Conservation (phyloP, 1,140 invertebrate genomes). For the Halesus radiatus region DNA sequence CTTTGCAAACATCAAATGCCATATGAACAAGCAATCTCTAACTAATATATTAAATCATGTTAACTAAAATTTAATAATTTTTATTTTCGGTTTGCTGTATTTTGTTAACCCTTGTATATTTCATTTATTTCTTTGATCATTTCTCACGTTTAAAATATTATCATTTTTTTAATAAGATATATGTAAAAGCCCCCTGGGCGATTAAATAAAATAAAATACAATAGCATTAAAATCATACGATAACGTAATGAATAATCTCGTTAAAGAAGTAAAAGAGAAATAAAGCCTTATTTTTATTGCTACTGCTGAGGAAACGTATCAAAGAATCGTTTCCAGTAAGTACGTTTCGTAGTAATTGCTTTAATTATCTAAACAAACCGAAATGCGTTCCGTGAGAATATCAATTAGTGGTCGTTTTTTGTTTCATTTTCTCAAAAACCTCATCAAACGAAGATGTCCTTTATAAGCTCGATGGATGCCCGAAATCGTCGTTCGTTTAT, state of each 20-base stretch:
- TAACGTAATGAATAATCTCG: not conserved
- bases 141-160: too few relatives aligned
- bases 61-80: too few relatives aligned
- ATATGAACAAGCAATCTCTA: too few relatives aligned
- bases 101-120: too few relatives aligned
- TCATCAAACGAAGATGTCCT: not conserved
- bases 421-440: slow-evolving; percentile 2
- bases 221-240: not conserved
- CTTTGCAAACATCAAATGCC: too few relatives aligned
- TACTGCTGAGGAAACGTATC: not conserved
- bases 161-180: too few relatives aligned
- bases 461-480: not conserved
- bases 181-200: too few relatives aligned
- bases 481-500: too few relatives aligned
- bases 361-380: not conserved
- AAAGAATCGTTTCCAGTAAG: not conserved
- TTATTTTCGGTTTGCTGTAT: too few relatives aligned
- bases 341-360: slow-evolving; percentile 12
- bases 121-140: too few relatives aligned
- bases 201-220: not conserved
- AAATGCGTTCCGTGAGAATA: slow-evolving; percentile 4
- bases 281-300: slow-evolving; percentile 20
- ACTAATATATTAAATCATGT: too few relatives aligned
- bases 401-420: slow-evolving; percentile 29
- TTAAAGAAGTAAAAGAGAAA: not conserved